Evolutionary conservation across 2,888 invertebrate species (phyloP).

Genomic region (Trichopria drosophilae): DNA sequence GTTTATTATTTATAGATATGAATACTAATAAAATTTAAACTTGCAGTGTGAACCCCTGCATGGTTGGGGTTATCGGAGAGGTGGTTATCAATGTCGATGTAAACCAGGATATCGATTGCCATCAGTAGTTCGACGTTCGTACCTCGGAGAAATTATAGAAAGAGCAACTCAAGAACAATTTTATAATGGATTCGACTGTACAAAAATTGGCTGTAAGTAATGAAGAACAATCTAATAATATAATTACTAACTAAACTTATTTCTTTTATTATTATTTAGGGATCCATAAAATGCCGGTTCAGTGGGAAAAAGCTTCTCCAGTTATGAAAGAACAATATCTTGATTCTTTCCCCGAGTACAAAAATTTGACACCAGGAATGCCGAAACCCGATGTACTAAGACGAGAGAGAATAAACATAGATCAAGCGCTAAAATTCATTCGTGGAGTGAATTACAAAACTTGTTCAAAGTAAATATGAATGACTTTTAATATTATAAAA

Average conservation of each 20-base stretch:
- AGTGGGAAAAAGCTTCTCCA: constrained; percentile 76
- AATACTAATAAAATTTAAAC: constrained; percentile 26
- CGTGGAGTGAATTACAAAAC: constrained; percentile 68
- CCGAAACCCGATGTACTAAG: constrained; percentile 70
- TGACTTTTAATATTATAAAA: not conserved
- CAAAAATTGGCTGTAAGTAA: constrained; percentile 85
- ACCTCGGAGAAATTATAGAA: constrained; percentile 91
- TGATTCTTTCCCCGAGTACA: constrained; percentile 75
- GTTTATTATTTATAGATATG: not conserved
- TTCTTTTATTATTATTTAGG: constrained; percentile 63
- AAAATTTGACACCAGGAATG: constrained; percentile 70
- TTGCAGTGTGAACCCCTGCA: constrained; percentile 89
- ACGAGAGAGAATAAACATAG: constrained; percentile 72
- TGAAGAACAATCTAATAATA: not conserved
- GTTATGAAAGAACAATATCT: constrained; percentile 74
- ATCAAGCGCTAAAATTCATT: constrained; percentile 77
- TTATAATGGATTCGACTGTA: constrained; percentile 89
- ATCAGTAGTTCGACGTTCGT: constrained; percentile 83
- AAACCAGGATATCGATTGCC: constrained; percentile 86
- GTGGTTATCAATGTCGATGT: constrained; percentile 94
- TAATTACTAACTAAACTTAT: not conserved
- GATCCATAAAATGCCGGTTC: constrained; percentile 82
- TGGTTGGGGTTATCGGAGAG: constrained; percentile 94
- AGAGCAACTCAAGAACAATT: constrained; percentile 90
- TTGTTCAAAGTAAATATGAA: constrained; percentile 63